phyloP scores from a whole-genome alignment of 1,140 invertebrate genomes.

The Sitobion miscanthi region DNA sequence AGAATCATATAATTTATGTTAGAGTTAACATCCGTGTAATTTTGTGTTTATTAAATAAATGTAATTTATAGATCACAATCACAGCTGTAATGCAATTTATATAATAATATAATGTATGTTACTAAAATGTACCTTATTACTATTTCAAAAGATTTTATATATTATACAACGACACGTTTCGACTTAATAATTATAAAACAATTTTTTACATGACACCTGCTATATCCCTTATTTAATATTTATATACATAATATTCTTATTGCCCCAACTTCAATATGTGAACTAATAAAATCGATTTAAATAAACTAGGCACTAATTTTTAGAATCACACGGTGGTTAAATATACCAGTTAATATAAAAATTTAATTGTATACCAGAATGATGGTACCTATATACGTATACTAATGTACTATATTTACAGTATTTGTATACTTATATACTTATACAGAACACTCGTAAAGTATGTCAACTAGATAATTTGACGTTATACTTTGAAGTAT shows the following conservation, averaged over 20 bases:
- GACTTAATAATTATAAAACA: not conserved
- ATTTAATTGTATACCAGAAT: not conserved
- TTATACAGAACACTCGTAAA: not conserved
- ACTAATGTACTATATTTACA: not conserved
- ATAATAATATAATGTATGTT: not conserved
- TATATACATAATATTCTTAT: not conserved
- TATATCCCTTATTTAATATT: not conserved
- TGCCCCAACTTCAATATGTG: not conserved
- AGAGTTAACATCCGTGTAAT: accelerated
- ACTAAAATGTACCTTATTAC: no score
- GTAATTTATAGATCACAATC: not conserved
- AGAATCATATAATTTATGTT: not conserved
- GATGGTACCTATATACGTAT: not conserved
- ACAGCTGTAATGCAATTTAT: not conserved
- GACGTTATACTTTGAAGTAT: not conserved
- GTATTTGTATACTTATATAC: not conserved
- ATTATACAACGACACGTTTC: not conserved
- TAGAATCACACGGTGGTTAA: not conserved
- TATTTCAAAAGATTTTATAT: not conserved
- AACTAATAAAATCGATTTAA: not conserved
- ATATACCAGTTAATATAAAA: not conserved
- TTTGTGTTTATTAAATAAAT: not conserved
- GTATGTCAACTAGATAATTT: slow-evolving; percentile 16
- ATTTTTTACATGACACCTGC: not conserved
- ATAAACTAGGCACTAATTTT: not conserved